Evolutionary conservation across 2,888 invertebrate genomes (phyloP).

Genomic region (Erebia epiphron): DNA sequence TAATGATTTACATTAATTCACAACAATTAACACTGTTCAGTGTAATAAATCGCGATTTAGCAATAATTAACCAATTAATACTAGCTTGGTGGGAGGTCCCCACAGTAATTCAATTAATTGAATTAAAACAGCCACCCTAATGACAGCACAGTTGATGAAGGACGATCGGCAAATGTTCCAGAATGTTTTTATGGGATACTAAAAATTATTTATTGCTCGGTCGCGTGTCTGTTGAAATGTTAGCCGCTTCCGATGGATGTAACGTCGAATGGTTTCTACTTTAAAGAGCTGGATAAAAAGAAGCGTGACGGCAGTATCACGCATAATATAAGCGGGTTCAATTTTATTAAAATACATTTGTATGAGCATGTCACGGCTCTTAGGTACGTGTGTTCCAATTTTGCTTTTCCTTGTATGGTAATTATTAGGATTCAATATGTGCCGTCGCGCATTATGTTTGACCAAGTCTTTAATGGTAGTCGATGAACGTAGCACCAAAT

Average conservation of each 20-base stretch:
- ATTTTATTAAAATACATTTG: too few species aligned
- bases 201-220: constrained; percentile 34
- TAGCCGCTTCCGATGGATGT: constrained; percentile 19
- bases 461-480: too few species aligned
- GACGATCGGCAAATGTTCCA: constrained; percentile 21
- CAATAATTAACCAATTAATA: constrained; percentile 67
- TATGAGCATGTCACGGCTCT: too few species aligned
- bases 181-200: constrained; percentile 34
- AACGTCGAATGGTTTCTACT: constrained; percentile 2
- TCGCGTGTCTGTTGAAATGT: constrained; percentile 33
- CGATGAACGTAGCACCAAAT: too few species aligned
- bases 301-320: not conserved
- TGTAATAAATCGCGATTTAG: constrained; percentile 63
- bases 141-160: constrained; percentile 30
- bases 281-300: not conserved
- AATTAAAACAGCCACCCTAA: constrained; percentile 43
- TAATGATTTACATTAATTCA: constrained; percentile 7
- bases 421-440: too few species aligned
- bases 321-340: too few species aligned
- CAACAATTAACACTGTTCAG: constrained; percentile 20
- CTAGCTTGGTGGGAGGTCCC: constrained; percentile 19
- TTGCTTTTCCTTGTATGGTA: too few species aligned
- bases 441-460: too few species aligned
- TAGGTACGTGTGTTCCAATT: too few species aligned
- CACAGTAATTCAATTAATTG: constrained; percentile 43